Percentiles rank a stretch among this genome's conserved stretches.
phyloP scores from a whole-genome alignment of 2,113 vertebrate genomes.

The Rhadina sibilatrix region DNA sequence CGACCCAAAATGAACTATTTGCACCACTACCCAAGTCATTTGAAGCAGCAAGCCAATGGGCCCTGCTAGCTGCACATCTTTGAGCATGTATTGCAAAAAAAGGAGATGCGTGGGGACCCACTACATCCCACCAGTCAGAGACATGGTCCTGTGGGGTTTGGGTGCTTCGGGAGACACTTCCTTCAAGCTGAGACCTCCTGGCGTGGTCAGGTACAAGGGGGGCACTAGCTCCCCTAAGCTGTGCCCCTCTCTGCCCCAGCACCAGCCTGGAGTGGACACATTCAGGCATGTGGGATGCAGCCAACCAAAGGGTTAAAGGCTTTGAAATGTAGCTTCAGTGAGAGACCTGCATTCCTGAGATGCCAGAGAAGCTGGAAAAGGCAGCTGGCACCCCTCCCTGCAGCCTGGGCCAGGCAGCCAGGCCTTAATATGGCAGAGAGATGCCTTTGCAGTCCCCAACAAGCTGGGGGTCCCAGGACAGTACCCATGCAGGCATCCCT shows the following conservation, averaged over 20 bases:
- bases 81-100: background rate
- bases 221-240: background rate
- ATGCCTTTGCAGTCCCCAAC: background rate
- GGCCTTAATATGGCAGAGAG: background rate
- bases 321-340: conserved; percentile 14
- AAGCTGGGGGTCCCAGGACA: background rate
- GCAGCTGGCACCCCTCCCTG: conserved; percentile 33
- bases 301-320: conserved; percentile 2
- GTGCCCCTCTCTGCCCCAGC: background rate
- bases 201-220: background rate
- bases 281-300: background rate
- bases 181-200: background rate
- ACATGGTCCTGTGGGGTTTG: accelerated
- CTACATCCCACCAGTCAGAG: background rate
- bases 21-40: background rate
- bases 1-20: background rate
- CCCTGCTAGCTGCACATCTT: background rate
- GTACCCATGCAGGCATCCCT: too few species aligned
- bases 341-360: conserved; percentile 32
- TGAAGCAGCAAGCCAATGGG: background rate
- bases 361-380: conserved; percentile 30
- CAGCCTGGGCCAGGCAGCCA: background rate
- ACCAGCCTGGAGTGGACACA: background rate
- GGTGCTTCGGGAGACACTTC: background rate
- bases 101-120: accelerated